Evolutionary conservation across 1,140 invertebrate species (phyloP), one percentile per base, ranked within the genome.

Genomic region (Bursaphelenchus mucronatus): DNA sequence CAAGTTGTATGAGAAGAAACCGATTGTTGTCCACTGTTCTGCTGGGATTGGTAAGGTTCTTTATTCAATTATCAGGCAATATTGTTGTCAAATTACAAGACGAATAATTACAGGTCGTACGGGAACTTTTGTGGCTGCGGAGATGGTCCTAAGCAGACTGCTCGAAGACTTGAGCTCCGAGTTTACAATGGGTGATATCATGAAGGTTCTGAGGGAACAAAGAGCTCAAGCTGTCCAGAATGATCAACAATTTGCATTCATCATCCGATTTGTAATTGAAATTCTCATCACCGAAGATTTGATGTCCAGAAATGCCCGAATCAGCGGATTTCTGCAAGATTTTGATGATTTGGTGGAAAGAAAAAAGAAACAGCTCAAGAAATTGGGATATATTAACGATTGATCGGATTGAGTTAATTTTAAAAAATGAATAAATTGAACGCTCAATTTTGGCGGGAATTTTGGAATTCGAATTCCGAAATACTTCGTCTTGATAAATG

Each of bases 111-210:
- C 8, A 66, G 64, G 64, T 30, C 54, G 69, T 15, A 75, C 69
- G 8, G 72, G 69, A 17, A 75, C 73, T 11, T 71, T 75, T 58
- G 66, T 53, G 11, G 64, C 71, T n/a, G 56, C 76, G 13, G 69
- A 71, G 45, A 74, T 71, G 69, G 39, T 47, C 5, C 46, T 45
- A 40, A 46, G 76, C 39, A 39, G 47, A 47, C 53, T 71, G 17
- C 54, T 76, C 11, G 55, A 64, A 21, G 39, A 73, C 39, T 19
- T 71, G 17, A 50, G 64, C 15, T 1, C 11, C 51, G 47, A 54
- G 10, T 70, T 71, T 66, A 64, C 49, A 1, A 46, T 75, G 41
- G 10, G 47, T 11, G 72, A 75, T 15, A 7, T 64, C 6, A 49
- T 70, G 6, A 68, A 61, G 17, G n/a, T 45, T 21, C 67, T 71